Evolutionary conservation across 53 echinoderm and acorn worm species (phyloP).

Genomic region (Crossaster papposus): DNA sequence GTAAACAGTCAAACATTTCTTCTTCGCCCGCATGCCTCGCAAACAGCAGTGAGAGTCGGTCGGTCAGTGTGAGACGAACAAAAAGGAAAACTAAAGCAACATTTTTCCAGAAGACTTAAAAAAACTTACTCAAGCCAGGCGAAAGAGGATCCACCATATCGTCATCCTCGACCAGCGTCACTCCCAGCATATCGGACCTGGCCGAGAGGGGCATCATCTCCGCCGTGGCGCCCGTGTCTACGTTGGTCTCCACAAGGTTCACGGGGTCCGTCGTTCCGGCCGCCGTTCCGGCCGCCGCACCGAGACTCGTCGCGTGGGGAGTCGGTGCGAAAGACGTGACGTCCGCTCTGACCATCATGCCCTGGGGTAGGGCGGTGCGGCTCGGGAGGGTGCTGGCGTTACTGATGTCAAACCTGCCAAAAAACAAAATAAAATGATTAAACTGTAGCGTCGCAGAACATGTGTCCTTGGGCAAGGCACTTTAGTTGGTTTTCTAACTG

Average conservation of each 20-base stretch:
- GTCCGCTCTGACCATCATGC: conserved; percentile 41
- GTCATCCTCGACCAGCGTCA: conserved; percentile 41
- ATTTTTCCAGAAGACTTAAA: neutral
- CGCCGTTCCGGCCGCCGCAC: neutral
- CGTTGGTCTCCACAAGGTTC: conserved; percentile 83
- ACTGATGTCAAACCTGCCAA: conserved; percentile 21
- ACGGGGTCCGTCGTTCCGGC: neutral
- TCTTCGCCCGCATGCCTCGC: no score
- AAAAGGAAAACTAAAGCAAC: no score
- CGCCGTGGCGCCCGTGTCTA: conserved; percentile 94
- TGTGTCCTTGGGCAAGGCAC: no score
- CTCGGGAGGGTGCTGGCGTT: conserved; percentile 51
- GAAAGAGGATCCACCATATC: conserved; percentile 49
- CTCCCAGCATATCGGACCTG: conserved; percentile 25
- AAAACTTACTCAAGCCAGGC: conserved; percentile 69
- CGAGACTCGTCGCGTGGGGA: neutral
- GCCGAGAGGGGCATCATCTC: conserved; percentile 62
- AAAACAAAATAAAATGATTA: neutral
- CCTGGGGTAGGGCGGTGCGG: conserved; percentile 36
- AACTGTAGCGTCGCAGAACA: neutral
- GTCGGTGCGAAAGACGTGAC: conserved; percentile 5
- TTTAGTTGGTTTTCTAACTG: no score
- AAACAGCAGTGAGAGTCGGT: no score
- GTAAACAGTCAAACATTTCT: no score
- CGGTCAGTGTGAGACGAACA: no score